A percentile compares a stretch with the other conserved stretches of the same genome.
phyloP scores from a whole-genome alignment of 2,888 invertebrate species.

The Seladonia tumulorum region DNA sequence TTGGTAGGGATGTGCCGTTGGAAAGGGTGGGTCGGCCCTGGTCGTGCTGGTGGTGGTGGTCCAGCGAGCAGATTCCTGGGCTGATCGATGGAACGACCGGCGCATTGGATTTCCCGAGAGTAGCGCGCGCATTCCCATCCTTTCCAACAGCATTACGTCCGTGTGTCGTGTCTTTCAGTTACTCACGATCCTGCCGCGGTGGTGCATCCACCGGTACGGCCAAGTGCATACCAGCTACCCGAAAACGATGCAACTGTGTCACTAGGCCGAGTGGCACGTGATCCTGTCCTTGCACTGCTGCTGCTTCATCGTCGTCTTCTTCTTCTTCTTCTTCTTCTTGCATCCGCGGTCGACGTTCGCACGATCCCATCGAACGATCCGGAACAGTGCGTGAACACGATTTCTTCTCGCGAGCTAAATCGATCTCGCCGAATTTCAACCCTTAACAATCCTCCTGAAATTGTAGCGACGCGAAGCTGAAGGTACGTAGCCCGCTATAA shows the following conservation, averaged over 20 bases:
- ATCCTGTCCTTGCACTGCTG: constrained; percentile 62
- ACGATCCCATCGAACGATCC: neutral
- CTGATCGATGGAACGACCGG: constrained; percentile 82
- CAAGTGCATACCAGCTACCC: constrained; percentile 38
- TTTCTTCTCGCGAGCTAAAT: neutral
- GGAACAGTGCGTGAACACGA: constrained; percentile 13
- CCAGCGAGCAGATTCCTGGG: constrained; percentile 82
- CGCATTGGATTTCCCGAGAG: constrained; percentile 78
- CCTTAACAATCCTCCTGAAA: neutral
- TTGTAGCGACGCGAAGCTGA: neutral
- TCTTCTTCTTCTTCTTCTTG: neutral
- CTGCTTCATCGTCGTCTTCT: neutral
- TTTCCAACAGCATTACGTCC: constrained; percentile 68
- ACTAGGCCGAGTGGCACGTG: constrained; percentile 80
- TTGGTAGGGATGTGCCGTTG: constrained; percentile 60
- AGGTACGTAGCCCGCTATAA: constrained; percentile 10
- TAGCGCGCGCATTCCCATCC: constrained; percentile 78
- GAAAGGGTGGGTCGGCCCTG: constrained; percentile 62
- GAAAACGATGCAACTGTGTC: constrained; percentile 76
- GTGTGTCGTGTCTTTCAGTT: constrained; percentile 68
- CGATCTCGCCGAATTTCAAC: neutral
- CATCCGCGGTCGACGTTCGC: constrained; percentile 13
- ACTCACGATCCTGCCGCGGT: constrained; percentile 70
- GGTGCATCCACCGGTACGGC: constrained; percentile 67
- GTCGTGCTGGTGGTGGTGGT: constrained; percentile 74